phyloP scores from a whole-genome alignment of 2,888 invertebrate genomes.

The Cepaea hortensis region DNA sequence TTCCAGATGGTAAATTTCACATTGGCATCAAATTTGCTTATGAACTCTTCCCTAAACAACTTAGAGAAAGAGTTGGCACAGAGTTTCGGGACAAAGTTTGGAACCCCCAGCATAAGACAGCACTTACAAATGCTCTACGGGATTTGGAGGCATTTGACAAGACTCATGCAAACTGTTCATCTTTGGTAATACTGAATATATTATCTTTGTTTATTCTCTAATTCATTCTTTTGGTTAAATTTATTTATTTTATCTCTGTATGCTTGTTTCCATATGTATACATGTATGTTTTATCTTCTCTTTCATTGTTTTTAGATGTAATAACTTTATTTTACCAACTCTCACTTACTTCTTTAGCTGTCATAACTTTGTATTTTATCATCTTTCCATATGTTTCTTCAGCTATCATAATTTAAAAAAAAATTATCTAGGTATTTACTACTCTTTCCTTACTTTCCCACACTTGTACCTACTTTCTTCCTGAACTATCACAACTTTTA shows the following conservation, averaged over 20 bases:
- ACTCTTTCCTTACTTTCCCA: too few relatives aligned
- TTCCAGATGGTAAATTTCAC: constrained; percentile 89
- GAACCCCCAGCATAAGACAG: constrained; percentile 88
- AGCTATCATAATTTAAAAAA: too few relatives aligned
- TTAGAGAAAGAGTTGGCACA: constrained; percentile 86
- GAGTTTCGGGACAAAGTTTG: constrained; percentile 88
- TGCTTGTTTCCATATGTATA: too few relatives aligned
- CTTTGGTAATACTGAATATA: constrained; percentile 33
- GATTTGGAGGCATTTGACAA: constrained; percentile 84
- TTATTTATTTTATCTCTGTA: too few relatives aligned
- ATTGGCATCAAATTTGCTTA: constrained; percentile 90
- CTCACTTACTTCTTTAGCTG: too few relatives aligned
- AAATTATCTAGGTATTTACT: too few relatives aligned
- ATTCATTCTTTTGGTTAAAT: too few relatives aligned
- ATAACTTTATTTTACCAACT: too few relatives aligned
- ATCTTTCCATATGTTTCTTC: not conserved
- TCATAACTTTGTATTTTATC: not conserved
- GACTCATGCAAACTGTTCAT: constrained; percentile 71
- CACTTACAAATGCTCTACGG: constrained; percentile 86
- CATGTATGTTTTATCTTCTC: too few relatives aligned
- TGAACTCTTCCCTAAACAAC: constrained; percentile 89
- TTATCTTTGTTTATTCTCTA: not conserved
- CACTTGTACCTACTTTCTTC: too few relatives aligned
- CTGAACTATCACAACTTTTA: too few relatives aligned
- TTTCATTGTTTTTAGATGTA: too few relatives aligned